These are phyloP conservation scores for Zygogramma bicolorata DNA, from an alignment of 2,888 invertebrate species.

Conservation along the genomic window DNA sequence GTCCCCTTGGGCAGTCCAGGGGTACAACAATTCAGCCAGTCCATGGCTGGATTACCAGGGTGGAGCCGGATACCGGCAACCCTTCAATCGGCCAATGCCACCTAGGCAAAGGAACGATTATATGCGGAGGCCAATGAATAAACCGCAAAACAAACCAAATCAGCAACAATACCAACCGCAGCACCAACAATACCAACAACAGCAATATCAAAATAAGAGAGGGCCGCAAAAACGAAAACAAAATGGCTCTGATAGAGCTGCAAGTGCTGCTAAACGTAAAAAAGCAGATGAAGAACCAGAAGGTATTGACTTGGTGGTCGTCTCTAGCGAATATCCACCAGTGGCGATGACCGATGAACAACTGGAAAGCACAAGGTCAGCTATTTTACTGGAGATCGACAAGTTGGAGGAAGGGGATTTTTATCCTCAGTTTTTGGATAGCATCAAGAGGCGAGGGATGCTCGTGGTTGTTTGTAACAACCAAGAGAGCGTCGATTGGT, in stretches of 20 bases:
- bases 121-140: neutral
- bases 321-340: constrained; percentile 29
- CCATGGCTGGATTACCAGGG: constrained; percentile 11
- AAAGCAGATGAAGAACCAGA: constrained; percentile 16
- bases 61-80: neutral
- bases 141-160: neutral
- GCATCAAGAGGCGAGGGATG: constrained; percentile 27
- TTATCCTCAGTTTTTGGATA: constrained; percentile 30
- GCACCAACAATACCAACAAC: too few species aligned
- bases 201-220: too few species aligned
- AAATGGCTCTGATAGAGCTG: neutral
- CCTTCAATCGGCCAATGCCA: neutral
- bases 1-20: constrained; percentile 1
- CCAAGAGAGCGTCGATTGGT: constrained; percentile 36
- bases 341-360: constrained; percentile 29
- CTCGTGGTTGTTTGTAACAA: constrained; percentile 29
- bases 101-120: neutral
- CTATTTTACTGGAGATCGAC: constrained; percentile 27
- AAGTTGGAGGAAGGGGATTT: constrained; percentile 24
- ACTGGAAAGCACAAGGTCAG: neutral
- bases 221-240: constrained; percentile 1
- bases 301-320: constrained; percentile 28
- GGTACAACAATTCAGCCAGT: constrained; percentile 16
- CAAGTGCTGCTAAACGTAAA: neutral
- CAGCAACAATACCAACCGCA: too few species aligned